Percentiles rank a stretch among this genome's conserved stretches.
phyloP scores from a whole-genome alignment of 2,888 invertebrate species.

The Apocheima hispidaria region DNA sequence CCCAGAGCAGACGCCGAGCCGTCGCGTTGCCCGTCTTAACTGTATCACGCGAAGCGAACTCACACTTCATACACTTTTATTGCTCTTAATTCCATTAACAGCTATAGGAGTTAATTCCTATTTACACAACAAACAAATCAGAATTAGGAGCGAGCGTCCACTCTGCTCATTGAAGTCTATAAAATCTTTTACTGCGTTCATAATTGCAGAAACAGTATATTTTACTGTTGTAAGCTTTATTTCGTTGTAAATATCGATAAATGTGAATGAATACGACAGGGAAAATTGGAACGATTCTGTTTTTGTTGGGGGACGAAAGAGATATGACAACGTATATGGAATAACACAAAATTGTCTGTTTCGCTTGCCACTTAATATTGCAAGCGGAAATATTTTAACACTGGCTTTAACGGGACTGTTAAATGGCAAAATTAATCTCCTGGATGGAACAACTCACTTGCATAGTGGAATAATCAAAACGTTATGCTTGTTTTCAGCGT shows the following conservation, averaged over 20 bases:
- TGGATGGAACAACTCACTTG: constrained; percentile 23
- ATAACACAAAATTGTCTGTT: constrained; percentile 16
- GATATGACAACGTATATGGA: constrained; percentile 23
- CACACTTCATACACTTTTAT: constrained; percentile 42
- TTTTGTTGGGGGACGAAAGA: constrained; percentile 43
- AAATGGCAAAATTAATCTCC: constrained; percentile 30
- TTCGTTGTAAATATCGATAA: constrained; percentile 60
- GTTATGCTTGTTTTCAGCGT: constrained; percentile 11
- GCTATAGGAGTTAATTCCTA: constrained; percentile 58
- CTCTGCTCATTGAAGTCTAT: constrained; percentile 53
- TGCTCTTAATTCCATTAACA: constrained; percentile 51
- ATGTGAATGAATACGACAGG: constrained; percentile 53
- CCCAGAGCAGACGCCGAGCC: constrained; percentile 16
- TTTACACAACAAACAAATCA: constrained; percentile 59
- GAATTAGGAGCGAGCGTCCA: constrained; percentile 51
- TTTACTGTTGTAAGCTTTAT: constrained; percentile 61
- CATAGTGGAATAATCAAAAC: constrained; percentile 29
- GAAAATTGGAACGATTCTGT: constrained; percentile 44
- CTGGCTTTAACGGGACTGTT: constrained; percentile 16
- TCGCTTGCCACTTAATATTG: constrained; percentile 18
- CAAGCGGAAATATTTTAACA: constrained; percentile 26
- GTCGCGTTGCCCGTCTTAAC: constrained; percentile 27
- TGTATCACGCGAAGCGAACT: constrained; percentile 20
- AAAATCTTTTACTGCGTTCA: constrained; percentile 56
- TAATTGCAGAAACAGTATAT: constrained; percentile 56